Evolutionary conservation across 2,888 invertebrate species (phyloP).

Genomic region (Loripinus fragilis): DNA sequence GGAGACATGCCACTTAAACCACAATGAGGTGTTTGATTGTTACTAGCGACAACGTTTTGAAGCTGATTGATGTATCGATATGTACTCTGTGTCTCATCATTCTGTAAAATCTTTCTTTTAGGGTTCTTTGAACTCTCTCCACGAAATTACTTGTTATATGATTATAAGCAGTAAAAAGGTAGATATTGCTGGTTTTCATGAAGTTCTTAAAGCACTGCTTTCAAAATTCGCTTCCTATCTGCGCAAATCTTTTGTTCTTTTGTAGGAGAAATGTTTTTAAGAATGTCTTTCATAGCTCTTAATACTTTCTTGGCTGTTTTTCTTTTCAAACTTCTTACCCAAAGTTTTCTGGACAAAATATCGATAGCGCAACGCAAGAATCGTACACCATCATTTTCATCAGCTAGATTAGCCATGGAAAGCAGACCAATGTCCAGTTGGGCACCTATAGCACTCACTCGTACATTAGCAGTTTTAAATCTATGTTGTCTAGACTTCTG

Average conservation of each 20-base stretch:
- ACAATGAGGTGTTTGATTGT: slow-evolving; percentile 44
- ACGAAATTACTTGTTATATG: slow-evolving; percentile 28
- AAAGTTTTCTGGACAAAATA: slow-evolving; percentile 34
- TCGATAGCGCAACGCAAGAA: slow-evolving; percentile 40
- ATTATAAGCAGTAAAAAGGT: slow-evolving; percentile 22
- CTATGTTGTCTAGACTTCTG: slow-evolving; percentile 35
- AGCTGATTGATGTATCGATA: slow-evolving; percentile 16
- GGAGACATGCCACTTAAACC: slow-evolving; percentile 38
- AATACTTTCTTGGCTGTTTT: slow-evolving; percentile 38
- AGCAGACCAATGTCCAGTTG: slow-evolving; percentile 47
- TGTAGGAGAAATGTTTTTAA: too few species aligned
- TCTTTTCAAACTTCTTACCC: slow-evolving; percentile 33
- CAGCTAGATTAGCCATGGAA: slow-evolving; percentile 36
- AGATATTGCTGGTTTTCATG: slow-evolving; percentile 22
- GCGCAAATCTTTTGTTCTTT: slow-evolving; percentile 34
- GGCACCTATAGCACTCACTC: slow-evolving; percentile 36
- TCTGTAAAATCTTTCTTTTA: slow-evolving; percentile 41
- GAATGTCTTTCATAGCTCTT: too few species aligned
- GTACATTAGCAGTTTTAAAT: slow-evolving; percentile 42
- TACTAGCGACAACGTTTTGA: slow-evolving; percentile 29
- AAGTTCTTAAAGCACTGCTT: too few species aligned
- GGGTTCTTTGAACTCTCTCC: slow-evolving; percentile 28
- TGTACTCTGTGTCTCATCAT: slow-evolving; percentile 30
- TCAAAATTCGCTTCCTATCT: slow-evolving; percentile 34
- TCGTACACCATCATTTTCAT: slow-evolving; percentile 41